Base-by-base conservation (phyloP, 2,888 invertebrate species). In the Mythimna impura region DNA sequence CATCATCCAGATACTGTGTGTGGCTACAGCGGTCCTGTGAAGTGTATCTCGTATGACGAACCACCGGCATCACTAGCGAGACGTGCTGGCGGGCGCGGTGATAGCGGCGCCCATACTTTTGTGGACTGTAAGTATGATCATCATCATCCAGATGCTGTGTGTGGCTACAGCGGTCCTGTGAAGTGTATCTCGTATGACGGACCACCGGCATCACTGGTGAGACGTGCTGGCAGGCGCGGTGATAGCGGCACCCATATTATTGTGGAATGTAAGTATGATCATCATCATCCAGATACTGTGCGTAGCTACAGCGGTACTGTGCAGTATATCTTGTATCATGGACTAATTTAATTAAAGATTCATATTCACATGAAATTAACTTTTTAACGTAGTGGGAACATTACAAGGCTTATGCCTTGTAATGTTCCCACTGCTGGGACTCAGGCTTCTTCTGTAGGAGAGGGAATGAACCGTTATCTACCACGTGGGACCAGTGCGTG, bases 121-220 rank as follows among this genome's bases (percentile, higher is more conserved):
- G 0, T 97, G 97, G 87, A 97, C 97, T 64, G 97, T 98, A 77
- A 94, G 95, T 34, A 58, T 30, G 20, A 58, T 30, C 8, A 30
- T 55, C 55, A 30, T 57, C 20, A 83, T 97, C 0, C 97, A 98
- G 88, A 88, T 95, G 8, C 20, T 97, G 0, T 95, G 96, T 60
- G 79, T 97, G 7, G 81, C 25, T 30, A 25, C 55, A 55, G 14
- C 55, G 0, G 25, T 40, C 10, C 10, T 40, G 2, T 40, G 12
- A 10, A 40, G 12, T 0, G 86, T 97, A 47, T 97, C 97, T 0
- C 95, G 98, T 8, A 96, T 98, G 81, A 95, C 96, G 0, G 98
- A 98, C 92, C 96, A 97, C 85, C 91, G 98, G 0, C 98, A 98
- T 89, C 98, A 98, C 93, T 98, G 98, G 97, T 97, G 98, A 97